These are phyloP conservation scores for Mesochorus sp. DNA, from an alignment of 2,888 invertebrate genomes.

Conservation along the genomic window DNA sequence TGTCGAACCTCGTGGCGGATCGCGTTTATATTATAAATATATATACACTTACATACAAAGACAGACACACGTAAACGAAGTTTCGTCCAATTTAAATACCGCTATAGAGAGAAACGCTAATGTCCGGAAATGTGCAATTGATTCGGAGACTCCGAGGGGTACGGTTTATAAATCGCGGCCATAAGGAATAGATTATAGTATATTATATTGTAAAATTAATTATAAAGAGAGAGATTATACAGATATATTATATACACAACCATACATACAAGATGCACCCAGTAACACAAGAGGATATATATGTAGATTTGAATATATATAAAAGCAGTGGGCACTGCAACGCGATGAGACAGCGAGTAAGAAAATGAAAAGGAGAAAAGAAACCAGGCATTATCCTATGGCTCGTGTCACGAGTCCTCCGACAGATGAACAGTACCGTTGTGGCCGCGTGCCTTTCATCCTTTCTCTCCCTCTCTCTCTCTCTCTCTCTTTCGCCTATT, in stretches of 20 bases:
- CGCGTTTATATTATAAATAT: not conserved
- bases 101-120: not conserved
- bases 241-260: constrained; percentile 30
- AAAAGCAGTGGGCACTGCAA: constrained; percentile 36
- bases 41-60: not conserved
- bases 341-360: constrained; percentile 47
- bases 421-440: constrained; percentile 61
- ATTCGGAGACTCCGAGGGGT: constrained; percentile 45
- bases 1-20: constrained; percentile 31
- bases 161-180: constrained; percentile 57
- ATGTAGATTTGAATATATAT: constrained; percentile 45
- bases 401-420: constrained; percentile 55
- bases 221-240: constrained; percentile 61
- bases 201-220: constrained; percentile 58
- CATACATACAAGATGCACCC: constrained; percentile 6
- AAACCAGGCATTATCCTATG: constrained; percentile 45
- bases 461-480: constrained; percentile 21
- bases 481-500: constrained; percentile 13
- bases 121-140: constrained; percentile 57
- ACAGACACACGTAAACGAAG: not conserved
- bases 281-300: constrained; percentile 6
- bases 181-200: constrained; percentile 51
- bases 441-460: constrained; percentile 59
- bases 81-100: not conserved
- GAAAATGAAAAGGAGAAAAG: constrained; percentile 32